These are phyloP conservation scores for Zeugodacus cucurbitae DNA, from an alignment of 1,140 invertebrate genomes.

Conservation along the genomic window DNA sequence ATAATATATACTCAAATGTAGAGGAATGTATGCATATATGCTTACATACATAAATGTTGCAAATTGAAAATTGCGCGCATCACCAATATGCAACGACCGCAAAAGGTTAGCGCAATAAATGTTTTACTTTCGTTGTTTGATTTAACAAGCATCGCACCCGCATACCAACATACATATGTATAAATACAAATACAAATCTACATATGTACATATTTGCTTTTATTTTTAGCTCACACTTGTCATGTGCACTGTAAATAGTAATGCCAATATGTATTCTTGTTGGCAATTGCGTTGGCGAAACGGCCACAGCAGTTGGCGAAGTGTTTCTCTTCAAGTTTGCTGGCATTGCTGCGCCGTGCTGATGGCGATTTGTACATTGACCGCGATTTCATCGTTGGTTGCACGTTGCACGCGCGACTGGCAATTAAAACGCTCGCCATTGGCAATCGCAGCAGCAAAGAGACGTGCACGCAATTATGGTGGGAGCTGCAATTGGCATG, in stretches of 20 bases:
- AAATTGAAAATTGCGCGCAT: constrained; percentile 28
- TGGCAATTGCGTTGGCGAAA: constrained; percentile 25
- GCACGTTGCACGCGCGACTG: neutral
- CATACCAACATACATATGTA: neutral
- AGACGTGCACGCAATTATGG: neutral
- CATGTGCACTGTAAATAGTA: neutral
- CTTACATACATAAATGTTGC: neutral
- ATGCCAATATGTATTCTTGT: neutral
- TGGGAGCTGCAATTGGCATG: neutral
- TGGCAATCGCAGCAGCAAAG: neutral
- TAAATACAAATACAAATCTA: too few relatives aligned
- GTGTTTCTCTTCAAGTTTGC: neutral
- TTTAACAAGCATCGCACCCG: neutral
- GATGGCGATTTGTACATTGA: constrained; percentile 21
- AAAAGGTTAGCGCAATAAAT: neutral
- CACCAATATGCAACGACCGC: constrained; percentile 23
- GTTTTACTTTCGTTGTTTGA: constrained; percentile 1
- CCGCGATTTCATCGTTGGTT: constrained; percentile 19
- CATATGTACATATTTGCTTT: neutral
- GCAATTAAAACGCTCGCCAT: constrained; percentile 8
- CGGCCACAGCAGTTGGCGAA: neutral
- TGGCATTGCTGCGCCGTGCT: neutral
- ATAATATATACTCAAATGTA: neutral
- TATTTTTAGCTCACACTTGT: neutral
- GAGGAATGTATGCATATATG: neutral